These are phyloP conservation scores for Microctenopoma stevenorrisi DNA, from an alignment of 2,797 vertebrate genomes.

Conservation along the genomic window DNA sequence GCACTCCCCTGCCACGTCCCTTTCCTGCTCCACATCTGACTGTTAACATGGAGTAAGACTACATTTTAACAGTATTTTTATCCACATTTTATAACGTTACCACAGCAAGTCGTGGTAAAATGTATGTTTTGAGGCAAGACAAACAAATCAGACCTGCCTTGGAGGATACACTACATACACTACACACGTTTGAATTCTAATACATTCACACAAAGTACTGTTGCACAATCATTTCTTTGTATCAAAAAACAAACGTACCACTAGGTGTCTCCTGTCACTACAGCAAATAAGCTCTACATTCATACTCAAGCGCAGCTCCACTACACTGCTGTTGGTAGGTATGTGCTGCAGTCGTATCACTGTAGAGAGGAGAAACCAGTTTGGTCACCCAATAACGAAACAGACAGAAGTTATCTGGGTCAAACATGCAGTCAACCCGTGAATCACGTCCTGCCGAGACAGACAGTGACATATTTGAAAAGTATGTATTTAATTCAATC, in stretches of 20 bases:
- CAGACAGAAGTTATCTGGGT: background rate
- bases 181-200: too few species aligned
- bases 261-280: constrained; percentile 77
- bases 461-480: background rate
- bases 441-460: background rate
- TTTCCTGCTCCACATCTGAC: constrained; percentile 6
- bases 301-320: constrained; percentile 14
- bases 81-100: constrained; percentile 25
- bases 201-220: background rate
- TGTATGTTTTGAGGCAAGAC: background rate
- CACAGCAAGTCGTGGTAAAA: constrained; percentile 8
- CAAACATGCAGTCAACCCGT: background rate
- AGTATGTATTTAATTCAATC: background rate
- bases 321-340: background rate
- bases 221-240: background rate
- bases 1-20: background rate
- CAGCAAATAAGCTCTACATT: constrained; percentile 27
- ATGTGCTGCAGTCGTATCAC: background rate
- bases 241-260: constrained; percentile 54
- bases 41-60: constrained; percentile 1
- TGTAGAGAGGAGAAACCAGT: background rate
- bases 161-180: background rate
- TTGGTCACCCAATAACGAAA: background rate
- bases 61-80: constrained; percentile 15
- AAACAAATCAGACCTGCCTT: constrained; percentile 21